Evolutionary conservation across 1,140 invertebrate species (phyloP), one percentile per base, ranked within the genome.

Genomic region (Teleopsis dalmanni): DNA sequence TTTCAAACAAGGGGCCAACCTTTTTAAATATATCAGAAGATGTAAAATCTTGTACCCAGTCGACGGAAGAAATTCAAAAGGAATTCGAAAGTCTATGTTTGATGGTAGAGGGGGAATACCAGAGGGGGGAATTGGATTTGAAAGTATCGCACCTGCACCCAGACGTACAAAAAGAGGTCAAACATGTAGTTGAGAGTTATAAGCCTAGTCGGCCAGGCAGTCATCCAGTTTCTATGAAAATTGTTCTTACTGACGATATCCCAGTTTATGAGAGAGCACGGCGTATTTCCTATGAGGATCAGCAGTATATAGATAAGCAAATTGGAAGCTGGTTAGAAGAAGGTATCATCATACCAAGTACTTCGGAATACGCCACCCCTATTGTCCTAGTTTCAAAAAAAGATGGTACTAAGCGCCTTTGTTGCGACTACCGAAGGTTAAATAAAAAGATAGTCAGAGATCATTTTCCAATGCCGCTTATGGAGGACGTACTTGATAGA

Each of bases 401-500:
- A 13, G 53, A 52, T 22, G 50, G 45, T 3, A 40, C 54, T 34
- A n/a, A 43, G 5, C 8, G 52, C 18, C 38, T 57, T 16, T 52
- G 44, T 29, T 36, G 59, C 5, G 59, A 61, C 34, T 59, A 51
- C 42, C 21, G 59, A 25, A 10, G 25, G 3, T 37, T 61, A 22
- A 61, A 61, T 48, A 41, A 42, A 35, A 29, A 48, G 11, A 53
- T 54, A 3, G 22, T 51, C 5, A 55, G 48, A 23, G 53, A 59
- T 53, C 35, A 48, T 31, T 68, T 54, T 51, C 58, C 61, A 3
- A 47, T 59, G 33, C 63, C 63, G 3, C 19, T 62, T 9, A 65
- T 65, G 6, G 62, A 68, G 1, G 60, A 65, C 33, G 27, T 53
- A 19, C 25, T 67, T 2, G 59, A 67, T 22, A 27, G 50, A 23